Evolutionary conservation across 2,113 vertebrate species (phyloP), one percentile per base, ranked within the genome.

Genomic region (Choloepus hoffmanni): DNA sequence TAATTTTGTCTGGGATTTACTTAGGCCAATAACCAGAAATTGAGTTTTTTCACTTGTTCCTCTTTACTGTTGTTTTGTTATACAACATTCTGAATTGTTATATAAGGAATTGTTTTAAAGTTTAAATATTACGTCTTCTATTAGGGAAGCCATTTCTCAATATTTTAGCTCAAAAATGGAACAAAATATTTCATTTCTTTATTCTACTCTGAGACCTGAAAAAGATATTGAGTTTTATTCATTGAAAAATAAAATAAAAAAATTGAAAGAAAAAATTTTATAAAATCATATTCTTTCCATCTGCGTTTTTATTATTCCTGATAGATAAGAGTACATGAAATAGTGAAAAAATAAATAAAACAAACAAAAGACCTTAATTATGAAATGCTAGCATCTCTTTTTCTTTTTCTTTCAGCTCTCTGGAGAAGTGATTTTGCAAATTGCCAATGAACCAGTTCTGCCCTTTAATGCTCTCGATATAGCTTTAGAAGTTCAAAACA

Each of bases 381-480:
- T 81, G 82, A 9, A 96, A 97, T 90, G 2, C 87, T 96, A 85
- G 62, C 94, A 93, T 83, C 77, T 77, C 1, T 65, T 97, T 83
- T 97, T 95, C 93, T 98, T 92, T 98, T 96, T 98, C 92, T 98
- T 98, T 95, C 98, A 99, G 99, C 99, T 99, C 97, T 99, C 99
- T 86, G 99, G 98, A 96, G 99, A 99, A 98, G 98, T 99, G 97
- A 98, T 99, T 98, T 98, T 99, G 73, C 98, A 98, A 87, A 99
- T 99, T 97, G 98, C 99, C 97, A 99, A 3, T 40, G 99, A 99
- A 95, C 99, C 99, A 0, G 99, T 99, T 97, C 98, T 99, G 97
- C 99, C 99, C 0, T 99, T 99, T 97, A 99, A 98, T 97, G 99
- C 99, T 95, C 98, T 99, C 62, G 99, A 99, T 98, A 98, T 99